These are phyloP conservation scores for Rhagoletis pomonella DNA, from an alignment of 1,140 invertebrate species.

Conservation along the genomic window DNA sequence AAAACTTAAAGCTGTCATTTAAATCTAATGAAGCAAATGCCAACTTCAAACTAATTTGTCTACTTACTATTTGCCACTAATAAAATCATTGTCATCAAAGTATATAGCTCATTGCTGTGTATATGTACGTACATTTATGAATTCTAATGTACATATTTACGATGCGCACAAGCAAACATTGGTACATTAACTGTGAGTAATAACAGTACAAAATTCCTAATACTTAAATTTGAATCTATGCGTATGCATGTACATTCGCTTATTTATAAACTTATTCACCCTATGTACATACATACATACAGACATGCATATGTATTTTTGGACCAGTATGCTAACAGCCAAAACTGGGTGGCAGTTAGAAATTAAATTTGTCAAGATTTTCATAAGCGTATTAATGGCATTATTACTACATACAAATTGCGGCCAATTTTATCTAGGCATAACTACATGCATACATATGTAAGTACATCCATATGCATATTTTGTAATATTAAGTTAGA, in stretches of 20 bases:
- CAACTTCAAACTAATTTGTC: constrained; percentile 3
- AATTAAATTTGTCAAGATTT: constrained; percentile 41
- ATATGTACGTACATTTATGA: neutral
- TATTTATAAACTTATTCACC: neutral
- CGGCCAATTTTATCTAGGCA: constrained; percentile 9
- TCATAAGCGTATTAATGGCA: constrained; percentile 23
- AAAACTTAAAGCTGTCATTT: constrained; percentile 1
- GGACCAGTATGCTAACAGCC: neutral
- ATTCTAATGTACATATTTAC: neutral
- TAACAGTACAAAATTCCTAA: neutral
- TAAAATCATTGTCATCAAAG: neutral
- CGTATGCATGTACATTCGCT: neutral
- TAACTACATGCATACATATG: neutral
- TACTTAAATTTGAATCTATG: neutral
- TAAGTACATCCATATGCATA: neutral
- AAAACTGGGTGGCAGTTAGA: neutral
- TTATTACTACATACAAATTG: constrained; percentile 3
- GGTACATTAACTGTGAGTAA: neutral
- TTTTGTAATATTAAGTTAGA: neutral
- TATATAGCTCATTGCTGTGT: neutral
- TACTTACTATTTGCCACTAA: constrained; percentile 4
- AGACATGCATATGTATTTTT: too few species aligned
- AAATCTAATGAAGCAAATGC: constrained; percentile 11
- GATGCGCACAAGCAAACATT: too few species aligned
- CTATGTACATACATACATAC: neutral